phyloP scores from a whole-genome alignment of 2,888 invertebrate species.

The Lottia scabra region DNA sequence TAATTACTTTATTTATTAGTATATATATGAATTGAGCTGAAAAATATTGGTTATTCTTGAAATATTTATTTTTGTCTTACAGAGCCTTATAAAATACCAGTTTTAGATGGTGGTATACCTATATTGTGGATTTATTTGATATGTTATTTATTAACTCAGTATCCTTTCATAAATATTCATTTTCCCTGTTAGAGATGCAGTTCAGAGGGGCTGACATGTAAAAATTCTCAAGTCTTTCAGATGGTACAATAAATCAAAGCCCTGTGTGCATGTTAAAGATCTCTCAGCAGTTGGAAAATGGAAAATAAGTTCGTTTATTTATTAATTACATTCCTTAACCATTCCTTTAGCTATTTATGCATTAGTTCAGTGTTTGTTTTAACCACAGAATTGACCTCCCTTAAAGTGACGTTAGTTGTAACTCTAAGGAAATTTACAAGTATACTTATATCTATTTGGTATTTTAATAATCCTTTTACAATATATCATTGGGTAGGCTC shows the following conservation, averaged over 20 bases:
- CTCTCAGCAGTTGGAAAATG: too few species aligned
- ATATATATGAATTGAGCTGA: background rate
- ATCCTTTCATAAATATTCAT: slow-evolving; percentile 71
- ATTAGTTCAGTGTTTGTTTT: slow-evolving; percentile 94
- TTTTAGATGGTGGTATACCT: slow-evolving; percentile 75
- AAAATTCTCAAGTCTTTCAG: too few species aligned
- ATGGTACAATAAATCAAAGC: too few species aligned
- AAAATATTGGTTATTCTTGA: background rate
- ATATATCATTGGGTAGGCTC: slow-evolving; percentile 92
- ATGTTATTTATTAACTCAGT: slow-evolving; percentile 90
- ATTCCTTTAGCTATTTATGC: slow-evolving; percentile 78
- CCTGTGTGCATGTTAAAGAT: too few species aligned
- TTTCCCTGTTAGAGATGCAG: too few species aligned
- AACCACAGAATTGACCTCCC: slow-evolving; percentile 92
- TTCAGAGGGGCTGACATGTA: too few species aligned
- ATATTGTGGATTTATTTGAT: slow-evolving; percentile 82
- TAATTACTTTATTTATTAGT: too few species aligned
- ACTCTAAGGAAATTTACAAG: slow-evolving; percentile 96
- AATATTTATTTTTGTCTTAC: slow-evolving; percentile 28
- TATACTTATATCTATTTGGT: slow-evolving; percentile 92
- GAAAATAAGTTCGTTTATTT: too few species aligned
- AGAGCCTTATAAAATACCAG: slow-evolving; percentile 74
- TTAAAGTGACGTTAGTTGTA: slow-evolving; percentile 95
- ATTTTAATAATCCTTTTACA: slow-evolving; percentile 95
- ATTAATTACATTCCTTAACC: slow-evolving; percentile 36